These are phyloP conservation scores for Takifugu bimaculatus DNA, from an alignment of 2,113 vertebrate species.

Conservation along the genomic window DNA sequence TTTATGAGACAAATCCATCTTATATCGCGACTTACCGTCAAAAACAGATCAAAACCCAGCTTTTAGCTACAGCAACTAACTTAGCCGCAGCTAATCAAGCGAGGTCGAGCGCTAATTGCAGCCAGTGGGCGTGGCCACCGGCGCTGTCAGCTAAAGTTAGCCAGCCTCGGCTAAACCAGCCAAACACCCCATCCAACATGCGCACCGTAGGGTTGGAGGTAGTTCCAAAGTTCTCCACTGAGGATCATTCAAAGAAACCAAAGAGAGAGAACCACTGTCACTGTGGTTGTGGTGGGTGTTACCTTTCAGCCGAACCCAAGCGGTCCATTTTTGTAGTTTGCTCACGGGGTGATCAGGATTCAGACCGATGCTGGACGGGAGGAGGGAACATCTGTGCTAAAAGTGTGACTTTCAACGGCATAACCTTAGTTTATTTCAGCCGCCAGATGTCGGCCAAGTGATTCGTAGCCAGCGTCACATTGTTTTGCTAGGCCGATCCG, in stretches of 20 bases:
- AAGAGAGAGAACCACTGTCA: neutral
- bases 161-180: no score
- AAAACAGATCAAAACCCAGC: no score
- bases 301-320: slow-evolving; percentile 9
- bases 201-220: neutral
- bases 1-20: no score
- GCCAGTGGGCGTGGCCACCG: neutral
- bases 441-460: slow-evolving; percentile 13
- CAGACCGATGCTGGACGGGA: neutral
- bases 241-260: no score
- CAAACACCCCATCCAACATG: neutral
- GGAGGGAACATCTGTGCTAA: neutral
- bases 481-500: neutral
- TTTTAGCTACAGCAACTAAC: neutral
- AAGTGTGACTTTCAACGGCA: neutral
- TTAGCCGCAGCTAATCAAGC: neutral
- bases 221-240: neutral
- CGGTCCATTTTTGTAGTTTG: slow-evolving; percentile 5
- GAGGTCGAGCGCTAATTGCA: neutral
- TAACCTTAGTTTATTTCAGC: neutral
- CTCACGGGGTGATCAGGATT: slow-evolving; percentile 11
- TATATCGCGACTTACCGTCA: no score
- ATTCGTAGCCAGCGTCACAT: neutral
- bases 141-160: neutral
- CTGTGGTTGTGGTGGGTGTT: slow-evolving; percentile 37